Base-by-base conservation (phyloP, 2,888 invertebrate genomes). In the Ptychoptera albimana region DNA sequence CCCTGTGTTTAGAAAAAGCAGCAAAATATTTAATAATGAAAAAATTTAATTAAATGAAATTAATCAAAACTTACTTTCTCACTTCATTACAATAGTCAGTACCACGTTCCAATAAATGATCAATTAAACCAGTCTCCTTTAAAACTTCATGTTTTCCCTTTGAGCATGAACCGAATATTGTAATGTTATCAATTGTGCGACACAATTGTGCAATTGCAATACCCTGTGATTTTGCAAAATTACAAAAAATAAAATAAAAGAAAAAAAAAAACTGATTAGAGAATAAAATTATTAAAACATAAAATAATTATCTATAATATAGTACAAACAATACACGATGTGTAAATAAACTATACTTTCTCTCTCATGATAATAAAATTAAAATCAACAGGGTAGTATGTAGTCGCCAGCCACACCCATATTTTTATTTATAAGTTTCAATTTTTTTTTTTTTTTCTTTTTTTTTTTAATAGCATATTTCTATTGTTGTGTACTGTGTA, bases 111-210 rank as follows among this genome's bases (percentile, higher is more conserved):
- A 87, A 70, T 42, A 89, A 69, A 58, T 86, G 80, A 55, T 83
- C 80, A 49, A 87, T 79, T 52, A 73, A 71, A 55, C 75, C 75
- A 51, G 75, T 74, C 16, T 73, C 70, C 60, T 83, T 82, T 50
- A 89, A 70, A n/a, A 78, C 74, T 58, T 88, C 88, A 60, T 87
- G 86, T 67, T 89, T 89, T 58, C 70, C 71, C 64, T 84, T 80
- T 42, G 87, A 84, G 60, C 87, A 86, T 2, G 88, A 82, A 29
- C 88, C 89, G 61, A 85, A 83, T 43, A 89, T 74, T 10, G 80
- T 84, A 39, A 87, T 81, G 55, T 85, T 78, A 23, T 79, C 75
- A 42, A 88, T 77, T 0, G 84, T 84, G 66, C 80, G 79, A 47
- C 82, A 80, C 50, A 89, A 68, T 63, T 88, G 87, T 31, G 80